Evolutionary conservation across 2,797 vertebrate species (phyloP), one percentile per base, ranked within the genome.

Genomic region (Xiphophorus birchmanni): DNA sequence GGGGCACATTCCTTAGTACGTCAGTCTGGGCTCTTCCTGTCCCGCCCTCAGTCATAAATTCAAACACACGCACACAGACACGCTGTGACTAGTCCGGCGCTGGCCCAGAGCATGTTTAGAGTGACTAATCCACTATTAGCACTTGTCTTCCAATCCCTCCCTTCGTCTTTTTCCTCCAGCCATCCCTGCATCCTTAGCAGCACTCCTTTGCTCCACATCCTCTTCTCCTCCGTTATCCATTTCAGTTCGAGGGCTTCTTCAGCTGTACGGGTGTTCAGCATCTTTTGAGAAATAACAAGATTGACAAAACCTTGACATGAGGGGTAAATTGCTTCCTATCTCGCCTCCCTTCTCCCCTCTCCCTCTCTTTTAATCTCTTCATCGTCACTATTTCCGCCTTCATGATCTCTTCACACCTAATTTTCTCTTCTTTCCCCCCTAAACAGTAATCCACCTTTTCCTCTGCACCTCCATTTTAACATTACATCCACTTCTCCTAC

Each of bases 41-140:
- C 80, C 83, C 79, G 76, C 50, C 8, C 77, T 75, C 60, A 35
- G 67, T 54, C 40, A 71, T 75, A 18, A 71, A 77, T 67, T 75
- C 63, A 54, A 74, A 54, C 52, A 35, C 71, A 77, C 67, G 56
- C 85, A 47, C 35, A 37, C 35, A 44, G 35, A 58, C 73, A 81
- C 1, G 13, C 52, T 58, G 15, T 35, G 73, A 71, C 84, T 79
- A 17, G 76, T 82, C 84, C 77, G 71, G 82, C 82, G 76, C 42
- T 76, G 50, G 84, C 87, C 87, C 72, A 83, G 44, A 90, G 91
- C 90, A 85, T 87, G 82, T 86, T 83, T 35, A 84, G 83, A 87
- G 81, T 89, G 89, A 91, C 88, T 89, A 89, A 92, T 90, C 84
- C 80, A 87, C 91, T 83, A 89, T 93, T 90, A 89, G 86, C 82